phyloP scores from a whole-genome alignment of 2,888 invertebrate species.

The Heteromurus nitidus region DNA sequence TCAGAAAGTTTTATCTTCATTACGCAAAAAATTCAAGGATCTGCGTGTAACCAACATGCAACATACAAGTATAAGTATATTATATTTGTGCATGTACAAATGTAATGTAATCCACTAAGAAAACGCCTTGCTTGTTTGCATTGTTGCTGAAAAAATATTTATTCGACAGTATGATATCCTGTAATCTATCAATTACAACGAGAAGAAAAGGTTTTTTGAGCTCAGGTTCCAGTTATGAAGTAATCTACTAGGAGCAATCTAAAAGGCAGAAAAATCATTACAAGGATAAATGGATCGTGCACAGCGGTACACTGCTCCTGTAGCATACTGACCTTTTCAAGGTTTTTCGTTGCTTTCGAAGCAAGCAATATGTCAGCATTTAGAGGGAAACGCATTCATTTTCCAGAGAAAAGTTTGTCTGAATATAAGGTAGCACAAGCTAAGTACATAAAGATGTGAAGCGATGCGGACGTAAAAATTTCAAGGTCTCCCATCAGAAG shows the following conservation, averaged over 20 bases:
- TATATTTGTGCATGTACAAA: too few species aligned
- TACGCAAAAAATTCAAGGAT: too few species aligned
- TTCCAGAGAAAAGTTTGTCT: constrained; percentile 7
- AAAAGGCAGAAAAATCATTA: too few species aligned
- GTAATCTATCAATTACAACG: constrained; percentile 27
- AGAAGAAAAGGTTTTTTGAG: neutral
- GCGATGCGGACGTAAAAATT: constrained; percentile 36
- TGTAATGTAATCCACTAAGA: too few species aligned
- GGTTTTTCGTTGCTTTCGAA: neutral
- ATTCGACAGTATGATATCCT: neutral
- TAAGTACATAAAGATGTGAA: too few species aligned
- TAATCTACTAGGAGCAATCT: too few species aligned
- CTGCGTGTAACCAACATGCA: too few species aligned
- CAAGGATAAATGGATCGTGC: neutral
- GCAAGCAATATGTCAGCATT: neutral
- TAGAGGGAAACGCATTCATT: neutral
- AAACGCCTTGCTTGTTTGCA: too few species aligned
- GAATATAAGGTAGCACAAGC: constrained; percentile 4
- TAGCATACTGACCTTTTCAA: constrained; percentile 52
- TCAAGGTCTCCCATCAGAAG: constrained; percentile 30
- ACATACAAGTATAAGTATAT: too few species aligned
- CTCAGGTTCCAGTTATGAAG: too few species aligned
- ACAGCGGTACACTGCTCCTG: neutral
- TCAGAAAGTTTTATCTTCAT: too few species aligned
- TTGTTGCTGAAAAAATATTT: too few species aligned